Percentiles rank a stretch among this genome's conserved stretches.
phyloP scores from a whole-genome alignment of 1,140 invertebrate genomes.

The Dreissena polymorpha region DNA sequence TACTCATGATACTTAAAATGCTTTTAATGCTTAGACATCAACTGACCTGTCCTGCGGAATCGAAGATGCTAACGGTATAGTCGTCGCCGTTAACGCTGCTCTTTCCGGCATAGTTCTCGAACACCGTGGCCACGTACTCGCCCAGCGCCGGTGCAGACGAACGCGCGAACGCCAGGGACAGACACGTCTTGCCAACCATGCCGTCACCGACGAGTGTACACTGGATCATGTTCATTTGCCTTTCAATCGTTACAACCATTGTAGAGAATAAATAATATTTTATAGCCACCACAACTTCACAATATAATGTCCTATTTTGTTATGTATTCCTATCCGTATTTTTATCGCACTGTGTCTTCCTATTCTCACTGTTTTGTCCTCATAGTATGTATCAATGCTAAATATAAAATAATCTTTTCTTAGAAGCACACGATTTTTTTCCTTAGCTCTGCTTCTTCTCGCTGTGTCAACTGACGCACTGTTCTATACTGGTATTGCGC shows the following conservation, averaged over 20 bases:
- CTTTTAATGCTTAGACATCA: not conserved
- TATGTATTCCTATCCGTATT: no score
- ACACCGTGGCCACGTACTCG: conserved; percentile 54
- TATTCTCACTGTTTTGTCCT: no score
- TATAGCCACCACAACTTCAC: no score
- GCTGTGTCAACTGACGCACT: no score
- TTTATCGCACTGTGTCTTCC: no score
- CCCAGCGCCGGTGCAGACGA: not conserved
- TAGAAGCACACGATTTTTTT: no score
- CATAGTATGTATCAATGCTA: no score
- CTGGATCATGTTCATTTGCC: conserved; percentile 23
- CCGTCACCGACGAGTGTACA: conserved; percentile 50
- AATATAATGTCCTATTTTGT: no score
- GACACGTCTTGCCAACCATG: conserved; percentile 56
- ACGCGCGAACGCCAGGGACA: conserved; percentile 27
- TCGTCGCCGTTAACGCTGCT: conserved; percentile 40
- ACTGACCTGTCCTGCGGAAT: conserved; percentile 50
- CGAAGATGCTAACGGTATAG: conserved; percentile 49
- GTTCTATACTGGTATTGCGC: no score
- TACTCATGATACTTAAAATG: no score
- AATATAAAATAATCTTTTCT: no score
- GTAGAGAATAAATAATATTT: conserved; percentile 1
- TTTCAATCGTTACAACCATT: conserved; percentile 43
- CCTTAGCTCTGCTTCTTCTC: no score
- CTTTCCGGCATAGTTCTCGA: conserved; percentile 49